Conservation (phyloP, 2,797 vertebrate genomes). For the Anabacerthia variegaticeps region DNA sequence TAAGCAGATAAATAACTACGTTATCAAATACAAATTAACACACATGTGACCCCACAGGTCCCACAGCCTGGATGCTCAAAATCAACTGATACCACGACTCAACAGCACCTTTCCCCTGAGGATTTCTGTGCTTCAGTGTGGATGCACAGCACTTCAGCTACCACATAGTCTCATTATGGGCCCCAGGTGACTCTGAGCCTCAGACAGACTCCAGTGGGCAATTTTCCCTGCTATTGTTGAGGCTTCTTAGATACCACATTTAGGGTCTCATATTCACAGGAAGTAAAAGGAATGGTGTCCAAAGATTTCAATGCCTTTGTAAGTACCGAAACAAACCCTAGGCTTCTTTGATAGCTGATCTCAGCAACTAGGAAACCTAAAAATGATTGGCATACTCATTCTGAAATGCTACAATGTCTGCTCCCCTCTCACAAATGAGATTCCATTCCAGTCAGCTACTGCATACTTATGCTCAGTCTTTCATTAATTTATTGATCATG, state of each 20-base stretch:
- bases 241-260: not conserved
- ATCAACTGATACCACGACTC: not conserved
- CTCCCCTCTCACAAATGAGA: slow-evolving; percentile 59
- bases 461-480: slow-evolving; percentile 59
- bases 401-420: slow-evolving; percentile 21
- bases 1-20: not conserved
- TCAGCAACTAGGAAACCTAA: slow-evolving; percentile 16
- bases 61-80: not conserved
- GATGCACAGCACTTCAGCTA: not conserved
- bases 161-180: not conserved
- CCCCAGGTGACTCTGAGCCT: not conserved
- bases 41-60: not conserved
- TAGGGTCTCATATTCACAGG: not conserved
- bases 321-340: not conserved
- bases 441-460: slow-evolving; percentile 72
- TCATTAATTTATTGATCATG: slow-evolving; percentile 31
- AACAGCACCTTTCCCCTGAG: not conserved
- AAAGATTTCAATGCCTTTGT: not conserved
- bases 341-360: not conserved
- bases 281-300: not conserved
- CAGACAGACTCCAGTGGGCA: not conserved
- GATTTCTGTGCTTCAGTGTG: not conserved
- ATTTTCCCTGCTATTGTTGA: not conserved
- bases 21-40: not conserved
- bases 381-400: slow-evolving; percentile 26